Evolutionary conservation across 1,140 invertebrate species (phyloP).

Genomic region (Lepidotrigona ventralis): DNA sequence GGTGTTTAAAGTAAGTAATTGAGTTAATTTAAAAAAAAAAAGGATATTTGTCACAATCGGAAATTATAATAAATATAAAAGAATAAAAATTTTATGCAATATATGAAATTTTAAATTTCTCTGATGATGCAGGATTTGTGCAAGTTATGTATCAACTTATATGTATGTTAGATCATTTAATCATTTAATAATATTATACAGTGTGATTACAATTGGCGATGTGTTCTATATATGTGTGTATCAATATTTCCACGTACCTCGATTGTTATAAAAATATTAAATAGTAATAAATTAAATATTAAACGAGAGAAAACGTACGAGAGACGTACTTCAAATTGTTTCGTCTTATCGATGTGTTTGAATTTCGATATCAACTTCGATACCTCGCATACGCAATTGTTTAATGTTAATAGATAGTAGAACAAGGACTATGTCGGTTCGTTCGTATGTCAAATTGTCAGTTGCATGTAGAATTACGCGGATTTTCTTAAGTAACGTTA

Average conservation of each 20-base stretch:
- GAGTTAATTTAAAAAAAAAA: background rate
- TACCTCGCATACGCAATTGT: conserved; percentile 13
- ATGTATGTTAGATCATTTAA: background rate
- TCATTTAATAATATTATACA: background rate
- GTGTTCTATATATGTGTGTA: background rate
- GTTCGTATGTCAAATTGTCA: background rate
- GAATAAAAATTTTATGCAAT: background rate
- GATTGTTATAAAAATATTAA: background rate
- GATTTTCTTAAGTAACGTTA: conserved; percentile 23
- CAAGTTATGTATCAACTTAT: background rate
- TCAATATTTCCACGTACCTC: background rate
- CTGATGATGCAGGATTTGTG: background rate
- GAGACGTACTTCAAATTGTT: background rate
- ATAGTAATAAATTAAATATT: background rate
- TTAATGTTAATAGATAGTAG: background rate
- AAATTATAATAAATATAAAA: background rate
- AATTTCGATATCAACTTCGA: conserved; percentile 24
- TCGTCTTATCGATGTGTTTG: conserved; percentile 12
- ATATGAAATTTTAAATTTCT: background rate
- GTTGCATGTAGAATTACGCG: background rate
- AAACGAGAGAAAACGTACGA: background rate
- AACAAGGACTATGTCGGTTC: background rate
- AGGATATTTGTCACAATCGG: background rate
- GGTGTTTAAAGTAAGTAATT: background rate
- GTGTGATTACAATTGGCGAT: background rate